phyloP scores from a whole-genome alignment of 1,140 invertebrate genomes.

The Trichonephila inaurata region DNA sequence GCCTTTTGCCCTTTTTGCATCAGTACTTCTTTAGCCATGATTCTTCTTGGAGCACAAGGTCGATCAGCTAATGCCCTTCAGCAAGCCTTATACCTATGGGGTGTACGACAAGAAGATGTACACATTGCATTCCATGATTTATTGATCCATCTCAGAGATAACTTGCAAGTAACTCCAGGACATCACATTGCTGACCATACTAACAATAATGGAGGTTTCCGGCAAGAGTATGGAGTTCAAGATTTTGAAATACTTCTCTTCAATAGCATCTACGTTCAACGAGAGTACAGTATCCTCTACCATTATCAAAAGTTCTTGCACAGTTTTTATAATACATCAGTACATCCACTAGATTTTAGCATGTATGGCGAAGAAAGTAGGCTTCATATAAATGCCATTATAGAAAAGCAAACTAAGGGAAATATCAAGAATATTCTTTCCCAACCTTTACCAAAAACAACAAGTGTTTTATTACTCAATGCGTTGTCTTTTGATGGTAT shows the following conservation, averaged over 20 bases:
- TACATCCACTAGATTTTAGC: slow-evolving; percentile 78
- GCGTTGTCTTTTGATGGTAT: slow-evolving; percentile 78
- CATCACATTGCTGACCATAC: slow-evolving; percentile 65
- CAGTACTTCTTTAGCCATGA: slow-evolving; percentile 78
- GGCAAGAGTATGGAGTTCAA: slow-evolving; percentile 67
- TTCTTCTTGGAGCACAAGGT: slow-evolving; percentile 78
- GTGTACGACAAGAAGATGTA: slow-evolving; percentile 78
- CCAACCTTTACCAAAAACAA: slow-evolving; percentile 68
- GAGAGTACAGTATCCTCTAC: slow-evolving; percentile 78
- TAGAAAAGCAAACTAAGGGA: slow-evolving; percentile 80
- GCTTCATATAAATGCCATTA: slow-evolving; percentile 80
- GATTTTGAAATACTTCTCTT: slow-evolving; percentile 78
- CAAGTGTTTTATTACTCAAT: slow-evolving; percentile 78
- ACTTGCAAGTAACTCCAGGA: slow-evolving; percentile 76
- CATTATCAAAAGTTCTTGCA: slow-evolving; percentile 78
- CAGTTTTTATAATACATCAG: slow-evolving; percentile 78
- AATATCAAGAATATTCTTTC: slow-evolving; percentile 80
- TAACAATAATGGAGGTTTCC: slow-evolving; percentile 50
- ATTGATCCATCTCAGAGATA: slow-evolving; percentile 77
- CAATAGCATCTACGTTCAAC: slow-evolving; percentile 78
- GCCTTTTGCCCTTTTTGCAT: slow-evolving; percentile 79
- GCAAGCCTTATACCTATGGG: slow-evolving; percentile 79
- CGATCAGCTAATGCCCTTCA: slow-evolving; percentile 77
- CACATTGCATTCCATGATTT: slow-evolving; percentile 78
- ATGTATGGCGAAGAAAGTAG: slow-evolving; percentile 78